Evolutionary conservation across 2,113 vertebrate genomes (phyloP).

Genomic region (Illadopsis cleaveri): DNA sequence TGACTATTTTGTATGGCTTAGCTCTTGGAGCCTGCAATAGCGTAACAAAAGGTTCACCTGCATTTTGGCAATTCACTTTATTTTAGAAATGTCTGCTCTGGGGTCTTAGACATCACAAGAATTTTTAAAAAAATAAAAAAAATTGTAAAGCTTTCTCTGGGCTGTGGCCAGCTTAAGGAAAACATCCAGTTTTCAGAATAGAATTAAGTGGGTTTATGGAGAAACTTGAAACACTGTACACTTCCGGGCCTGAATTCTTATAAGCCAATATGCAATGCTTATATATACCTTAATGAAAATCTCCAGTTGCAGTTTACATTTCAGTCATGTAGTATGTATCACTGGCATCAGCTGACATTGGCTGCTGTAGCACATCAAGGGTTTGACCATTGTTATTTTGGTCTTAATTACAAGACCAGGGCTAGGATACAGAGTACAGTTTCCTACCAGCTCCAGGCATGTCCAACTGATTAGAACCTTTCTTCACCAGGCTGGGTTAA

Average conservation of each 20-base stretch:
- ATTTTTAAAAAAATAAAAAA: background rate
- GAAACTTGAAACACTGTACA: background rate
- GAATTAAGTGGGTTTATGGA: background rate
- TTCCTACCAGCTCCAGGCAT: background rate
- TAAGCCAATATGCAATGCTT: background rate
- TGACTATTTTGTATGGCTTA: background rate
- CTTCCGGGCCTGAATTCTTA: background rate
- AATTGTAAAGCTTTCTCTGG: background rate
- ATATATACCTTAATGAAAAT: background rate
- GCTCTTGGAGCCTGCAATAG: background rate
- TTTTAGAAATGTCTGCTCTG: background rate
- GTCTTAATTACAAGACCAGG: background rate
- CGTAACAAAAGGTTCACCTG: background rate
- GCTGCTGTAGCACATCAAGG: background rate
- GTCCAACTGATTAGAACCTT: background rate
- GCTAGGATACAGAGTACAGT: background rate
- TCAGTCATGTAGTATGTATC: background rate
- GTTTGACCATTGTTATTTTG: background rate
- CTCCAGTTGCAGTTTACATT: background rate
- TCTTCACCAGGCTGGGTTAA: background rate
- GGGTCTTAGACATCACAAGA: background rate
- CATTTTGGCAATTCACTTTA: background rate
- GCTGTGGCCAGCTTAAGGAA: background rate
- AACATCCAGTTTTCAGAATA: background rate
- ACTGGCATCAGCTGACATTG: background rate